Base-by-base conservation (phyloP, 2,888 invertebrate species). In the Lissocephala sabroskyi region DNA sequence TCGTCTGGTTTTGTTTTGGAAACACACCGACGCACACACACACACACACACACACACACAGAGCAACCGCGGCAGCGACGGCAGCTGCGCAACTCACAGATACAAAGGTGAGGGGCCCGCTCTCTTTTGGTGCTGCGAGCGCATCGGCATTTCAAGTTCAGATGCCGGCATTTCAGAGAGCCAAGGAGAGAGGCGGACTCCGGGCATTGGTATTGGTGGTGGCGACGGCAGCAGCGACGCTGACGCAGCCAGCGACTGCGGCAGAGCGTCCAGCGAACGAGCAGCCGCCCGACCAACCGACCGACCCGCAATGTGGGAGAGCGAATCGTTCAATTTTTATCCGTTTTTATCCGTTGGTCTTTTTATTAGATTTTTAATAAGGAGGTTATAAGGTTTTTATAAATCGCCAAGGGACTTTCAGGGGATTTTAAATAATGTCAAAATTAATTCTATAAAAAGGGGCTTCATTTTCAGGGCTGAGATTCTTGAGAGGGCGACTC, bases 141-240 rank as follows among this genome's bases (percentile, higher is more conserved):
- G 79, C 62, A 79, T 79, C 55, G 74, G 77, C 55, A 71, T 71
- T 71, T 71, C 79, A 79, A 71, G 77, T 71, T 71, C 70, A 79
- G 58, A 16, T 71, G 74, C 71, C 71, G 79, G 71, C 71, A 77
- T 79, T 67, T 48, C 36, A n/a, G n/a, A n/a, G n/a, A n/a, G 35
- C 59, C 37, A 51, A 48, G 41, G 32, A 40, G 33, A 9, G 17
- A 13, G 18, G 41, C 17, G 17, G 39, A 39, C 9, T 23, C 18
- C 18, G 30, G 37, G 37, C 19, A 11, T 36, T 41, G 41, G 37
- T 32, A 17, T 47, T 41, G 17, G 41, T 42, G 58, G n/a, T n/a
- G n/a, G n/a, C n/a, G n/a, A n/a, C 18, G 32, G 10, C 35, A 28
- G 49, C 29, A 36, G 47, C 23, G 49, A 3, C 16, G 29, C 17